Evolutionary conservation across 2,888 invertebrate genomes (phyloP).

Genomic region (Spisula subtruncata): DNA sequence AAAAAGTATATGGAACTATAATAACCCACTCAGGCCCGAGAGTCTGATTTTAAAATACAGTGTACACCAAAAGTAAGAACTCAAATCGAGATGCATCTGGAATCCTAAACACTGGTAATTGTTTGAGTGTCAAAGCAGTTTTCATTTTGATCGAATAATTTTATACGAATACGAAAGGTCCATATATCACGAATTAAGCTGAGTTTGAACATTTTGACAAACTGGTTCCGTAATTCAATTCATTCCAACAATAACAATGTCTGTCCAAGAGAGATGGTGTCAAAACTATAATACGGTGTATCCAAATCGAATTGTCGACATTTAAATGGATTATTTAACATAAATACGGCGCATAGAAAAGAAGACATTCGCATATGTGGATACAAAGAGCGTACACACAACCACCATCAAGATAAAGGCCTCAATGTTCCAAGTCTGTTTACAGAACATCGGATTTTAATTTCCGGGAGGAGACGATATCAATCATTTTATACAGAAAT

Average conservation of each 20-base stretch:
- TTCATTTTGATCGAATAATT: too few relatives aligned
- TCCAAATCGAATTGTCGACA: not conserved
- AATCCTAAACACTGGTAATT: too few relatives aligned
- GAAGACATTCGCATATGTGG: not conserved
- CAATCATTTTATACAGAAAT: constrained; percentile 33
- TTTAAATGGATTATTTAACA: constrained; percentile 8
- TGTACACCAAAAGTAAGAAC: too few relatives aligned
- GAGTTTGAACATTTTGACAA: too few relatives aligned
- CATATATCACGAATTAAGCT: too few relatives aligned
- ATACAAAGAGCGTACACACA: not conserved
- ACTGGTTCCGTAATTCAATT: not conserved
- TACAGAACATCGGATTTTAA: constrained; percentile 29
- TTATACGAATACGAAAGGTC: too few relatives aligned
- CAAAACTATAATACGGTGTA: not conserved
- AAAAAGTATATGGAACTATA: too few relatives aligned
- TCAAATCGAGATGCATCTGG: too few relatives aligned
- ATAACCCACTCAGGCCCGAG: too few relatives aligned
- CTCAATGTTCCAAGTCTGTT: constrained; percentile 3
- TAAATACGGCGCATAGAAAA: not conserved
- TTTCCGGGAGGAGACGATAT: constrained; percentile 33
- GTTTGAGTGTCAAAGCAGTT: too few relatives aligned
- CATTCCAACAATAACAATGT: not conserved
- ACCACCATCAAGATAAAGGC: constrained; percentile 15
- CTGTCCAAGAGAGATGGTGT: not conserved
- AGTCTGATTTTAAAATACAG: too few relatives aligned